Evolutionary conservation across 2,113 vertebrate genomes (phyloP).

Genomic region (Epinephelus moara): DNA sequence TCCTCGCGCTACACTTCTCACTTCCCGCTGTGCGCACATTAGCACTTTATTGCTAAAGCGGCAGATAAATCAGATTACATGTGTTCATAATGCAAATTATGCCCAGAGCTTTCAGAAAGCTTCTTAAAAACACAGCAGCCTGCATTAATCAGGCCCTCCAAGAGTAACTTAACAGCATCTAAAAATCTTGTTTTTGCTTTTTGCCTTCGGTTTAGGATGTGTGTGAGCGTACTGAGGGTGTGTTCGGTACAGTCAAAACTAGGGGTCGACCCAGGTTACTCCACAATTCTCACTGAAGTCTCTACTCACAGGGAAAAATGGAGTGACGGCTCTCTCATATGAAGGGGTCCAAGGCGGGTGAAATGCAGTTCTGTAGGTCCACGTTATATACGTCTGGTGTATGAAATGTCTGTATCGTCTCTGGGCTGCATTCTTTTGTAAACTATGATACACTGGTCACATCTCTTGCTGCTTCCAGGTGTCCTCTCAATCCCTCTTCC

Average conservation of each 20-base stretch:
- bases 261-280: too few relatives aligned
- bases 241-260: neutral
- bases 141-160: conserved; percentile 19
- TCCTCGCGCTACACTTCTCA: neutral
- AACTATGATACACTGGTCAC: too few relatives aligned
- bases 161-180: neutral
- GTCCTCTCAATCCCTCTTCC: too few relatives aligned
- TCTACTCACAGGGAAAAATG: too few relatives aligned
- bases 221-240: neutral
- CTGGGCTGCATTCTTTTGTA: too few relatives aligned
- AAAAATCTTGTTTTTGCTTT: neutral
- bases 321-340: too few relatives aligned
- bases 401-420: too few relatives aligned
- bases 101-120: conserved; percentile 27
- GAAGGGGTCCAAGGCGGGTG: too few relatives aligned
- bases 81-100: conserved; percentile 51
- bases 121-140: conserved; percentile 22
- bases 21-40: conserved; percentile 49
- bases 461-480: too few relatives aligned
- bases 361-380: too few relatives aligned
- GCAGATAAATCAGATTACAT: conserved; percentile 58
- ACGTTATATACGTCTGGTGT: too few relatives aligned
- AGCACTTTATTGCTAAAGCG: conserved; percentile 45
- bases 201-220: neutral
- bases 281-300: too few relatives aligned